Evolutionary conservation across 2,113 vertebrate species (phyloP).

Genomic region (Megaceryle torquata): DNA sequence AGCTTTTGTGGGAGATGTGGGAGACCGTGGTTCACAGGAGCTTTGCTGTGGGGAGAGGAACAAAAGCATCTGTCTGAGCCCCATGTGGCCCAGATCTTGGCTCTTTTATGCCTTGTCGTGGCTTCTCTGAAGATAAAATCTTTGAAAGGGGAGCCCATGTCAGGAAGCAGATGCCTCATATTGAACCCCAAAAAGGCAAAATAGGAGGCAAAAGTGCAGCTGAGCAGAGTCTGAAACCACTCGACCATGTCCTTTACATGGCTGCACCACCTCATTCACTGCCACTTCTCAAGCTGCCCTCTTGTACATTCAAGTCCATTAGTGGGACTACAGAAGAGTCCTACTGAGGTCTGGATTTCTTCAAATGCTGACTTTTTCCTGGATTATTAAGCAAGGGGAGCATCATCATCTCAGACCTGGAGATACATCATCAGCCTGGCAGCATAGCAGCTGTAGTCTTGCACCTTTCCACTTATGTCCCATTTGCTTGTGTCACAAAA

Average conservation of each 20-base stretch:
- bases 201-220: neutral
- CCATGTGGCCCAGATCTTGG: neutral
- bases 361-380: neutral
- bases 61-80: neutral
- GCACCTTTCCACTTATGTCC: neutral
- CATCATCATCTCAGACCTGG: neutral
- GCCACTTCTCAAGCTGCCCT: neutral
- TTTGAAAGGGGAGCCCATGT: neutral
- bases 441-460: neutral
- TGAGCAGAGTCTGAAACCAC: neutral
- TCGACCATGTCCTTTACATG: accelerated
- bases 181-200: neutral
- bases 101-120: neutral
- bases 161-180: neutral
- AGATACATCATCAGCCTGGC: neutral
- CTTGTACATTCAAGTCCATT: neutral
- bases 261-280: neutral
- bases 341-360: neutral
- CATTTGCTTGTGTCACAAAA: neutral
- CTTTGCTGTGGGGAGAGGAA: neutral
- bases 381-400: neutral
- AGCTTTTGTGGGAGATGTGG: slow-evolving; percentile 37
- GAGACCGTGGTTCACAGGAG: slow-evolving; percentile 23
- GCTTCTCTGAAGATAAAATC: neutral
- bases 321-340: neutral